Base-by-base conservation (phyloP, 2,888 invertebrate species). In the Nebria salina region DNA sequence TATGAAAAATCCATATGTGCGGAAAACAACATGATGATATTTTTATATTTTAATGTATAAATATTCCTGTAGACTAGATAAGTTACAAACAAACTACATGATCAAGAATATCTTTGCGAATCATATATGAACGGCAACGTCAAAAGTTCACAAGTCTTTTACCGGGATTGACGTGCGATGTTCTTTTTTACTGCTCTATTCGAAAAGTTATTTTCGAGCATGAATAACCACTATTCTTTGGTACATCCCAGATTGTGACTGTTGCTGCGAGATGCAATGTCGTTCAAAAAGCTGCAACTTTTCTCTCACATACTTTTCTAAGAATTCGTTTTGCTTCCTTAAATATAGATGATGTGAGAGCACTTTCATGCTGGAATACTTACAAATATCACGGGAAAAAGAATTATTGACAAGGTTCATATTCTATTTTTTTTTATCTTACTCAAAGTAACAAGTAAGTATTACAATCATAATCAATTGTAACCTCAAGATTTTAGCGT, bases 131-230 rank as follows among this genome's bases (percentile, higher is more conserved):
- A 54, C 8, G 54, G 54, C 54, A 54, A 54, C 54, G 54, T 54
- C 54, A 54, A 54, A 54, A 54, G 54, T 54, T 54, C 54, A 5
- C 0, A 8, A 54, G 54, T 54, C 0, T 54, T 54, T 54, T 26
- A 70, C 13, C 34, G 70, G 70, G 26, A 15, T 70, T 70, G 70
- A 25, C 20, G 70, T 5, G 15, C 25, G 25, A 70, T 8, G 34
- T 70, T 2, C 70, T 70, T 70, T 70, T 54, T 20, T 34, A 70
- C 34, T 7, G 70, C 34, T 70, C 70, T 34, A 54, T 54, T 54
- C 13, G 54, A 54, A 54, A 20, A 70, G 70, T 70, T 70, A 70
- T 26, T 70, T 70, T 70, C 70, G 1, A 34, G 26, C 34, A 11
- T 70, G 70, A 34, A 70, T 70, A 26, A 34, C 26, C 20, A 70